Conservation (phyloP, 2,888 invertebrate genomes). For the Scaeva pyrastri region DNA sequence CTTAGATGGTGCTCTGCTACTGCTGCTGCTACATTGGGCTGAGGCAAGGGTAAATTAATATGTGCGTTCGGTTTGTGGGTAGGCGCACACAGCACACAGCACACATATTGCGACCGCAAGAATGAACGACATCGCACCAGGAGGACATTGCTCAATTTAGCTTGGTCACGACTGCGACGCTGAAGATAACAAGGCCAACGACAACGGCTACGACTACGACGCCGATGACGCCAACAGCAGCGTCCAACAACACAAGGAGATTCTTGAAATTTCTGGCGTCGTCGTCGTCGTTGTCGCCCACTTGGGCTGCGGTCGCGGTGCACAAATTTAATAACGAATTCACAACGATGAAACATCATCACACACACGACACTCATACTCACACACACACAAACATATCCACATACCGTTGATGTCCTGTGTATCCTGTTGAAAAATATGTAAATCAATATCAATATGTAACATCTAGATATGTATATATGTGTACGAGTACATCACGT, state of each 20-base stretch:
- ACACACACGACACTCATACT: conserved; percentile 11
- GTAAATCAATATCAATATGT: conserved; percentile 33
- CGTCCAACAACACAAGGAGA: conserved; percentile 47
- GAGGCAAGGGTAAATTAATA: conserved; percentile 68
- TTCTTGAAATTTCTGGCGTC: conserved; percentile 65
- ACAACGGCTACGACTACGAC: conserved; percentile 46
- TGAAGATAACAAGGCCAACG: conserved; percentile 45
- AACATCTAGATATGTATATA: background rate
- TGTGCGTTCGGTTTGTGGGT: conserved; percentile 72
- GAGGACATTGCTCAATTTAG: conserved; percentile 70
- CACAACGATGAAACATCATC: background rate
- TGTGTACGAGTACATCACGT: background rate
- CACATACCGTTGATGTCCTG: conserved; percentile 14
- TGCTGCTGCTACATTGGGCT: background rate
- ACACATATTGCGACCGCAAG: conserved; percentile 72
- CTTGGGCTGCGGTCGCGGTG: conserved; percentile 62
- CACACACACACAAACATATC: background rate
- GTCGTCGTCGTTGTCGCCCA: conserved; percentile 43
- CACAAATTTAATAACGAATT: conserved; percentile 68
- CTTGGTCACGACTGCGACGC: conserved; percentile 59
- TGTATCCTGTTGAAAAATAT: conserved; percentile 29
- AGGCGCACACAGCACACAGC: conserved; percentile 67
- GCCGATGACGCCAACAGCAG: conserved; percentile 5
- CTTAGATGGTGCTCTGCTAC: conserved; percentile 27
- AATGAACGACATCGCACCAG: conserved; percentile 67